A percentile compares a stretch with the other conserved stretches of the same genome.
These are phyloP conservation scores for Willowsia nigromaculata DNA, from an alignment of 2,888 invertebrate species.

Conservation along the genomic window DNA sequence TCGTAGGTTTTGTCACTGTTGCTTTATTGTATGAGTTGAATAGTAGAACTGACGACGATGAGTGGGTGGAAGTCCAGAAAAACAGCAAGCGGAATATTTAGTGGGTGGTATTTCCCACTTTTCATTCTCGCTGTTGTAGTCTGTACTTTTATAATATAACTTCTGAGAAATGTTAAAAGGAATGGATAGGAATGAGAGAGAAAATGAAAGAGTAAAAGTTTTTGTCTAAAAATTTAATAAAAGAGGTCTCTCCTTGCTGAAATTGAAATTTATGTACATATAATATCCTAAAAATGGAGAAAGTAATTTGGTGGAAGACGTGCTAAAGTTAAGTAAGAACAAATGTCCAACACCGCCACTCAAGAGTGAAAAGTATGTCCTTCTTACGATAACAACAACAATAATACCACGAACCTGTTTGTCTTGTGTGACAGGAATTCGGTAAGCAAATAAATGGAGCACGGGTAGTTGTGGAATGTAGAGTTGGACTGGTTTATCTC, in stretches of 20 bases:
- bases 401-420: neutral
- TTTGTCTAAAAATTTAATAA: constrained; percentile 33
- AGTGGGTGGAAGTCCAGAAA: neutral
- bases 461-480: neutral
- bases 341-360: neutral
- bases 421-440: neutral
- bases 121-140: neutral
- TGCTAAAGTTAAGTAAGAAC: neutral
- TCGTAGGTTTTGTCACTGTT: neutral
- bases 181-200: neutral
- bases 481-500: neutral
- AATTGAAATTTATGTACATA: constrained; percentile 55
- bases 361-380: neutral
- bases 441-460: neutral
- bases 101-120: neutral
- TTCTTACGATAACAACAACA: neutral
- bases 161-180: neutral
- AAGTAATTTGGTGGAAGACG: neutral
- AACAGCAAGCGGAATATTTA: neutral
- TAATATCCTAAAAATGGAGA: constrained; percentile 4
- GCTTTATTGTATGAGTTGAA: neutral
- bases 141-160: neutral
- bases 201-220: constrained; percentile 2
- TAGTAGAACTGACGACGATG: neutral
- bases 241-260: neutral